Evolutionary conservation across 2,797 vertebrate species (phyloP), one percentile per base, ranked within the genome.

Genomic region (Acanthiza pusilla): DNA sequence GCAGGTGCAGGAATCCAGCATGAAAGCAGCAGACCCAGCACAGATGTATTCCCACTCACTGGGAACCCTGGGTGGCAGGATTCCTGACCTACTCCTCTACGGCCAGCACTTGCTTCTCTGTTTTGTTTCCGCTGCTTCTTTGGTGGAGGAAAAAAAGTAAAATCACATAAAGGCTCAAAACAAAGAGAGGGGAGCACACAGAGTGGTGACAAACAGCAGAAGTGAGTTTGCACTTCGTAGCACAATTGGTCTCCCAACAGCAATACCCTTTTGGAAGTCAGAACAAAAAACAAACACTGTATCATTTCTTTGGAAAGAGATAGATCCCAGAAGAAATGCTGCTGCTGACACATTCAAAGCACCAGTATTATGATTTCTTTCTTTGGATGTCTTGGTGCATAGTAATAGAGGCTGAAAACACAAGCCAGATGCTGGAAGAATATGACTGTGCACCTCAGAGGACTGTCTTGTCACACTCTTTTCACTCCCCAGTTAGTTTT

Each of bases 91-190:
- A 40, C 29, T 54, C 53, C 63, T 73, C 47, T 80, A 34, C 16
- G 45, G 9, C 7, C 62, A 47, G 4, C 3, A 66, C 16, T 74
- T 53, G 29, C 54, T 82, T 27, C 63, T 68, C 45, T 9, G 26
- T 11, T 16, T 29, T 72, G 23, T 65, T 58, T 42, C n/a, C 84
- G 55, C 13, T 55, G 40, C 38, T 81, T 16, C 47, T 70, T n/a
- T 12, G 1, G 1, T 29, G 18, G n/a, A 30, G 26, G 23, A 1
- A 1, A 2, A 16, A 17, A 50, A 7, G 8, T 4, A n/a, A 73
- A 70, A 78, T 7, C 12, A 36, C 8, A 68, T 5, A 20, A 76
- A 83, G 30, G 38, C 21, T 76, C 18, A 30, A 76, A 10, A 71
- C 7, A 70, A 67, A 55, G 40, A 70, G 6, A 51, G 51, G 32